These are phyloP conservation scores for Stenopsyche tienmushanensis DNA, from an alignment of 1,140 invertebrate genomes.

Conservation along the genomic window DNA sequence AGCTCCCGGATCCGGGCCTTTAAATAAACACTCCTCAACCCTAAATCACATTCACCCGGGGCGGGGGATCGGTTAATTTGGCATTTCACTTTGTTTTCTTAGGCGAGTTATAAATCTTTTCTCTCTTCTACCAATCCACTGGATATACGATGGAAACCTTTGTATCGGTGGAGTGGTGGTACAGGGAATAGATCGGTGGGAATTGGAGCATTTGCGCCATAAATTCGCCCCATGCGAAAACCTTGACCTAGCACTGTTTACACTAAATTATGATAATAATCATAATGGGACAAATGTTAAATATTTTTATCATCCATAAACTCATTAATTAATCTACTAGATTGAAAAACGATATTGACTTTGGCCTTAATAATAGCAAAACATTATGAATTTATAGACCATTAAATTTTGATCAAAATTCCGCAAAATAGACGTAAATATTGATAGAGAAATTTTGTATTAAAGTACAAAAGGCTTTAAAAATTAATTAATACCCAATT, in stretches of 20 bases:
- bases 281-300: too few species aligned
- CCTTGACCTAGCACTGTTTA: conserved; percentile 20
- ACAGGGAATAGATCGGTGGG: conserved; percentile 17
- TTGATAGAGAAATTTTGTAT: too few species aligned
- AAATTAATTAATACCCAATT: too few species aligned
- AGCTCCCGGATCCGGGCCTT: background rate
- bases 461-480: too few species aligned
- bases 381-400: too few species aligned
- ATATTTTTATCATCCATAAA: too few species aligned
- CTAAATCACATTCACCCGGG: conserved; percentile 15
- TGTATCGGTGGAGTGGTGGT: background rate
- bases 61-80: conserved; percentile 27
- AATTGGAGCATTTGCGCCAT: conserved; percentile 18
- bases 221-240: background rate
- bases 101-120: conserved; percentile 27
- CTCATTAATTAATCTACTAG: too few species aligned
- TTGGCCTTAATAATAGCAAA: too few species aligned
- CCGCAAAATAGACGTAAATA: too few species aligned
- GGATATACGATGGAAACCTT: background rate
- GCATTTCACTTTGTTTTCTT: conserved; percentile 27
- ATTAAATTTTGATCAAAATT: too few species aligned
- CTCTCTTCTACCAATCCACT: background rate
- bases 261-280: conserved; percentile 22
- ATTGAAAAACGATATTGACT: too few species aligned
- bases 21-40: conserved; percentile 15